Base-by-base conservation (phyloP, 2,888 invertebrate species). In the Eucera pruinosa region DNA sequence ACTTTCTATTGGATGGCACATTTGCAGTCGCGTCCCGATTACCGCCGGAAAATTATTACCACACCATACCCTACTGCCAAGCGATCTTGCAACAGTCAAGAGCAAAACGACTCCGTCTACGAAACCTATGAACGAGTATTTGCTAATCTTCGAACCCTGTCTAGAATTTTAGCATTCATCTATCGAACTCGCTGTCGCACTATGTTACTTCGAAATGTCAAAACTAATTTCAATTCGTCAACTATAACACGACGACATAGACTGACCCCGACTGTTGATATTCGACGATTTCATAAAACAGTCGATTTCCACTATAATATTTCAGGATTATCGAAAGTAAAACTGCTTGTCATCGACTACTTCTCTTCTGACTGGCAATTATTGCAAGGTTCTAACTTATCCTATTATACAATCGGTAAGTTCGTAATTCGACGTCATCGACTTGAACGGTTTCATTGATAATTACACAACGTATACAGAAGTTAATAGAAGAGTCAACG, bases 21-120 rank as follows among this genome's bases (percentile, higher is more conserved):
- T 77, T 78, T 55, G 71, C 82, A 82, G 78, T 77, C 75, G 72
- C 78, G 85, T 81, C 81, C 82, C 79, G 84, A 85, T 75, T 84
- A 80, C 80, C 64, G 62, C 60, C 78, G 73, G 83, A 81, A 84
- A 85, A 84, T 85, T 72, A 79, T 84, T 84, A 66, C 84, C 60
- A 79, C 85, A 84, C 23, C 64, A 43, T 36, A 54, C 57, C 33
- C 55, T 52, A 61, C 47, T 76, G 61, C 73, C 68, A 71, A n/a
- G 54, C 74, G 41, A 76, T 82, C 82, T 80, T 81, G 84, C 85
- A 74, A 84, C 47, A 85, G 78, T 66, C 62, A 45, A 66, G 74
- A 77, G 68, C 71, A 84, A 75, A 77, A 70, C 39, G 54, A 43
- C 30, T 64, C 60, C 50, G 52, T 74, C 73, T 64, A 62, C 50